phyloP scores from a whole-genome alignment of 2,888 invertebrate species.

The Drosophila kuntzei region DNA sequence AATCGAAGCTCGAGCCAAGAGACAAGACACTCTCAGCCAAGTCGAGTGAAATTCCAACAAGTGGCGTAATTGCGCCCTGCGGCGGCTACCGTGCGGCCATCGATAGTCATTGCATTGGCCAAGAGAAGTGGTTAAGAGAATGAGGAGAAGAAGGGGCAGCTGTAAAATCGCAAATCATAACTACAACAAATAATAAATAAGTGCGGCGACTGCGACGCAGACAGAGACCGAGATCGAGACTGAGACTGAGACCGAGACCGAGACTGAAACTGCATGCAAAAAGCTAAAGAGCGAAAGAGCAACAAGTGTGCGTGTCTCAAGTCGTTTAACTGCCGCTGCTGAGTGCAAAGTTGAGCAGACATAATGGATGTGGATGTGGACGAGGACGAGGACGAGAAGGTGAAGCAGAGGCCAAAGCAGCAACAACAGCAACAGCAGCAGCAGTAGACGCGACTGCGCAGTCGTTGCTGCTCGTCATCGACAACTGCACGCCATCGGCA shows the following conservation, averaged over 20 bases:
- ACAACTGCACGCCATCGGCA: conserved; percentile 75
- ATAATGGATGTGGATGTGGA: conserved; percentile 56
- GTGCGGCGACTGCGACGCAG: conserved; percentile 50
- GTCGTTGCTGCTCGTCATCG: conserved; percentile 66
- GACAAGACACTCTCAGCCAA: conserved; percentile 32
- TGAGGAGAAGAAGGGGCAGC: conserved; percentile 17
- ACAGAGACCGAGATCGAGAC: conserved; percentile 1
- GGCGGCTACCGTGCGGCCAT: conserved; percentile 78
- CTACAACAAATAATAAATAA: conserved; percentile 82
- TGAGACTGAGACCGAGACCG: background rate
- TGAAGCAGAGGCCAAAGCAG: conserved; percentile 28
- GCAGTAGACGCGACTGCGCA: conserved; percentile 58
- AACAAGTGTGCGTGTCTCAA: conserved; percentile 82
- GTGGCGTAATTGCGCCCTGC: conserved; percentile 82
- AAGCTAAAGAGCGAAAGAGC: conserved; percentile 74
- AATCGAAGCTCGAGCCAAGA: conserved; percentile 16
- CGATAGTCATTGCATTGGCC: conserved; percentile 46
- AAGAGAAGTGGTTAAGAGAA: background rate
- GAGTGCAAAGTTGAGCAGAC: conserved; percentile 81
- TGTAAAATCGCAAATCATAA: conserved; percentile 81
- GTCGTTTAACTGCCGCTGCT: conserved; percentile 70
- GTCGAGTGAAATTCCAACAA: conserved; percentile 80
- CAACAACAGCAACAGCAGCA: conserved; percentile 7
- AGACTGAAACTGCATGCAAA: conserved; percentile 33
- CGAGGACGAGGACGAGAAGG: conserved; percentile 49